Conservation (phyloP, 2,113 vertebrate species). For the Hoplias malabaricus region DNA sequence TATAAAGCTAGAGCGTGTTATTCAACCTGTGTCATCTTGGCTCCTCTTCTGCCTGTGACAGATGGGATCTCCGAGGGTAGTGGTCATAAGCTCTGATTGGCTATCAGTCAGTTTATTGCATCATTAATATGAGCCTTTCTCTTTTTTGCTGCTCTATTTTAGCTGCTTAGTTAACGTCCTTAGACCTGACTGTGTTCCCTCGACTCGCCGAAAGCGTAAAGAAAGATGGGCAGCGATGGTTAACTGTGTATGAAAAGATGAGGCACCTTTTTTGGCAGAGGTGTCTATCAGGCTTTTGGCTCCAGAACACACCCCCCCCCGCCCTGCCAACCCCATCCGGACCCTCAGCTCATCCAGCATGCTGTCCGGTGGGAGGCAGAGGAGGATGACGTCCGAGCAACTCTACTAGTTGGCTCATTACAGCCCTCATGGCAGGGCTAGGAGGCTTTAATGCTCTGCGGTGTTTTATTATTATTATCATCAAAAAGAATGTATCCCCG, state of each 20-base stretch:
- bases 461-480: constrained; percentile 5
- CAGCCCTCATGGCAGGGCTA: neutral
- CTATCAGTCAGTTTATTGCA: constrained; percentile 52
- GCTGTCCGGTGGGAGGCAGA: constrained; percentile 23
- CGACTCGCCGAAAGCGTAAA: constrained; percentile 13
- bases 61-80: constrained; percentile 72
- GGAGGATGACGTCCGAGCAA: constrained; percentile 38
- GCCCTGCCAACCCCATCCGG: constrained; percentile 29
- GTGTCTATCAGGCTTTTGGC: constrained; percentile 27
- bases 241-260: constrained; percentile 28
- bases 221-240: constrained; percentile 21
- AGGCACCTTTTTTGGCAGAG: constrained; percentile 17
- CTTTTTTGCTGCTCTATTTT: constrained; percentile 5
- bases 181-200: neutral
- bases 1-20: constrained; percentile 50
- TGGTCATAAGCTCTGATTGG: constrained; percentile 63
- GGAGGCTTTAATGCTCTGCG: constrained; percentile 14
- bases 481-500: neutral
- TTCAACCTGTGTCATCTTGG: constrained; percentile 62
- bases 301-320: neutral
- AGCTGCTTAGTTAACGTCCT: constrained; percentile 8
- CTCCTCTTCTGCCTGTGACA: constrained; percentile 65
- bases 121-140: constrained; percentile 40
- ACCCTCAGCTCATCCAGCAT: constrained; percentile 29
- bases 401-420: constrained; percentile 33